Evolutionary conservation across 2,113 vertebrate species (phyloP).

Genomic region (Cochlearius cochlearius): DNA sequence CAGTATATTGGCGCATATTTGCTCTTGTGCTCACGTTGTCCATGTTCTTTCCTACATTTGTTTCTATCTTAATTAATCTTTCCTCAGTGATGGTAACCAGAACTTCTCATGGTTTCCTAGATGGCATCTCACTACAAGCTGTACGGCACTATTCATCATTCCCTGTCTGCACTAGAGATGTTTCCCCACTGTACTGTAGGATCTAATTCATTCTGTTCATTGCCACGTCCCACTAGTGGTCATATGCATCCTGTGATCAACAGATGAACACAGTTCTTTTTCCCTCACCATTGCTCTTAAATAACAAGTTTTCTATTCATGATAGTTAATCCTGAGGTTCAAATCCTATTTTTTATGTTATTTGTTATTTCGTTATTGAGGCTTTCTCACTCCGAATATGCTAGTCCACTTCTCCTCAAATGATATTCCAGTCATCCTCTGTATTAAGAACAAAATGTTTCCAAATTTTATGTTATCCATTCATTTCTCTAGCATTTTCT

Average conservation of each 20-base stretch:
- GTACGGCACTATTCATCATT: background rate
- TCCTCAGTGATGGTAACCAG: background rate
- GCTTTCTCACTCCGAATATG: background rate
- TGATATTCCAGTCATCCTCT: background rate
- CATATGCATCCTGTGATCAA: background rate
- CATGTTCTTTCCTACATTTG: background rate
- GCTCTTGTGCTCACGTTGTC: background rate
- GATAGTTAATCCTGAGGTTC: background rate
- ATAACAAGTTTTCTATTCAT: background rate
- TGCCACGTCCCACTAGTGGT: background rate
- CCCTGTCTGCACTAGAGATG: background rate
- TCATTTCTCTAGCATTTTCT: background rate
- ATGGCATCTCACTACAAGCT: background rate
- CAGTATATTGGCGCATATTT: background rate
- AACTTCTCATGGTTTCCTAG: background rate
- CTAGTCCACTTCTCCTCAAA: background rate
- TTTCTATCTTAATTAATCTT: slow-evolving; percentile 13
- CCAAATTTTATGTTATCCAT: background rate
- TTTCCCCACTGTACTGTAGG: background rate
- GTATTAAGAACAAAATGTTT: background rate
- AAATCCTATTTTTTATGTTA: background rate
- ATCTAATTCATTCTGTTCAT: background rate
- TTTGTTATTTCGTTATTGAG: background rate
- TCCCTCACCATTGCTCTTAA: background rate
- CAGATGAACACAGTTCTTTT: background rate